These are phyloP conservation scores for Syrmaticus mikado DNA, from an alignment of 2,113 vertebrate genomes.

Conservation along the genomic window DNA sequence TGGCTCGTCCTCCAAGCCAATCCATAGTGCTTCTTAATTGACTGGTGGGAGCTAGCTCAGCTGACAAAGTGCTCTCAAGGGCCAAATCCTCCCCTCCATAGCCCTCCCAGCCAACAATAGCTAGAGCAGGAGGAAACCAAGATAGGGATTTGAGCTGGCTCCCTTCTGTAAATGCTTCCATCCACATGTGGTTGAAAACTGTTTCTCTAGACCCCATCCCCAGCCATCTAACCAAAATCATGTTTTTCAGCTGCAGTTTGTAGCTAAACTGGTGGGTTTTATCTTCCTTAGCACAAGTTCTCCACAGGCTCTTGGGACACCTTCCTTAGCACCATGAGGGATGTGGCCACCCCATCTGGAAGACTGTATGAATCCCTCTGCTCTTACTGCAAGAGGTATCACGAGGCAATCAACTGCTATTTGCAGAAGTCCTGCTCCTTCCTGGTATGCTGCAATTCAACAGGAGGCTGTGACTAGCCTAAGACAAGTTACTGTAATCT, in stretches of 20 bases:
- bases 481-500: background rate
- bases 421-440: background rate
- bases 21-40: slow-evolving; percentile 34
- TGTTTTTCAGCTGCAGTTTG: background rate
- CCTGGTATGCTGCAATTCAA: background rate
- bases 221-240: background rate
- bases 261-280: background rate
- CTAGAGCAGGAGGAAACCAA: background rate
- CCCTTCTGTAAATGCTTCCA: background rate
- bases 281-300: background rate
- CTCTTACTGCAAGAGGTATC: fast-evolving
- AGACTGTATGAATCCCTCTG: background rate
- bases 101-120: background rate
- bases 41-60: slow-evolving; percentile 9
- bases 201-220: background rate
- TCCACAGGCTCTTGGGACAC: background rate
- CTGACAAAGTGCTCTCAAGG: slow-evolving; percentile 11
- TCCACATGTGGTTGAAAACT: background rate
- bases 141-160: background rate
- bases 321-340: background rate
- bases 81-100: background rate
- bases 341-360: background rate
- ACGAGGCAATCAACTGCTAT: background rate
- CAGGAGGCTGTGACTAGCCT: background rate
- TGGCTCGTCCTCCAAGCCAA: background rate